phyloP scores from a whole-genome alignment of 92 coral and sea anemone genomes.

The Muricea muricata region DNA sequence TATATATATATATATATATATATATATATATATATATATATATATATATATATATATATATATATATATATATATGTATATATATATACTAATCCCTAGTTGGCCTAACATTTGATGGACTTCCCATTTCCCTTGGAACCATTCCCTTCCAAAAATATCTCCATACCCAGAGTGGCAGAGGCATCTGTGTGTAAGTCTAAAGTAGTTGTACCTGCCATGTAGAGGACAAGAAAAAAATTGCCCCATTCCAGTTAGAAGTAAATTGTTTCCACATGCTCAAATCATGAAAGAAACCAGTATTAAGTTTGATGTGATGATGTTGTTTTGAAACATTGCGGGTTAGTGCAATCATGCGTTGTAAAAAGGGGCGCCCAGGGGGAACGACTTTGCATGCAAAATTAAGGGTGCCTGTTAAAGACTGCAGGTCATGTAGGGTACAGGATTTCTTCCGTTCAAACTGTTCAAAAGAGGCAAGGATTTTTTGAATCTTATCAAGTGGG shows the following conservation, averaged over 20 bases:
- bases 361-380: constrained; percentile 52
- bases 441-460: constrained; percentile 8
- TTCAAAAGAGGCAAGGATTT: neutral
- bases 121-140: constrained; percentile 76
- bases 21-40: too few relatives aligned
- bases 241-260: constrained; percentile 53
- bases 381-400: constrained; percentile 65
- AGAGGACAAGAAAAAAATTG: constrained; percentile 55
- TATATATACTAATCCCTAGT: constrained; percentile 66
- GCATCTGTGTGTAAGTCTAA: constrained; percentile 68
- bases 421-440: constrained; percentile 56
- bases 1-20: too few relatives aligned
- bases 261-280: constrained; percentile 49
- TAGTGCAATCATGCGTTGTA: constrained; percentile 54
- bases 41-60: too few relatives aligned
- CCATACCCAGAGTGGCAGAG: constrained; percentile 66
- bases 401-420: constrained; percentile 67
- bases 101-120: constrained; percentile 49
- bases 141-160: constrained; percentile 57
- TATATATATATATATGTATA: too few relatives aligned
- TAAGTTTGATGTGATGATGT: constrained; percentile 65
- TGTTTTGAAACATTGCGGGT: constrained; percentile 48
- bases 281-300: constrained; percentile 48
- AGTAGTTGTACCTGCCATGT: constrained; percentile 38
- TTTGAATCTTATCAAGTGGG: neutral